Conservation (phyloP, 2,113 vertebrate genomes). For the Rousettus leschenaultii region DNA sequence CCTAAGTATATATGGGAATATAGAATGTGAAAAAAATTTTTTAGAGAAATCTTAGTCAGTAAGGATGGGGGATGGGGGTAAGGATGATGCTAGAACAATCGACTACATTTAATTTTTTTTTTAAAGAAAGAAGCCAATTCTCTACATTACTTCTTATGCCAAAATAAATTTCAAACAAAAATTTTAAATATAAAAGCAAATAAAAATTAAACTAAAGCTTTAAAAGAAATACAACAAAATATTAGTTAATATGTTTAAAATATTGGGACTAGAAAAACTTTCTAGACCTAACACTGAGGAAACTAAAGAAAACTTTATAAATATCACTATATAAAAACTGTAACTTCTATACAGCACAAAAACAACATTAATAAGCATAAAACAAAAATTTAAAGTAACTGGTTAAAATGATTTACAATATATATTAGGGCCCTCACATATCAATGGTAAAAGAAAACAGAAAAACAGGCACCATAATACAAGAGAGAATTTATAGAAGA, state of each 20-base stretch:
- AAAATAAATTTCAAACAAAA: not conserved
- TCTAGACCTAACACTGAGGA: not conserved
- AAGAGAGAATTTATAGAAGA: not conserved
- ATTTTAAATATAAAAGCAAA: not conserved
- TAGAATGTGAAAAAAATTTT: not conserved
- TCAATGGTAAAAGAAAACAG: not conserved
- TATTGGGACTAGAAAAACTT: not conserved
- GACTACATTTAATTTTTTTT: not conserved
- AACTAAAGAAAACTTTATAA: not conserved
- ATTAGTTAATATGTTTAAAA: not conserved
- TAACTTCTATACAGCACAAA: not conserved
- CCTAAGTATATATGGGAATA: not conserved
- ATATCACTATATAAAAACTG: not conserved
- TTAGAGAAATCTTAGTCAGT: not conserved
- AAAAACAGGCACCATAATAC: not conserved
- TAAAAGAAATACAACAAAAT: not conserved
- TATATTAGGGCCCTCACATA: not conserved
- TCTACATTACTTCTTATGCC: not conserved
- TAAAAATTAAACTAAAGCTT: not conserved
- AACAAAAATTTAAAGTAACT: not conserved
- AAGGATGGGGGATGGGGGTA: not conserved
- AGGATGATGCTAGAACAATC: not conserved
- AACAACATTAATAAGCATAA: not conserved
- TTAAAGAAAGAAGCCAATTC: not conserved
- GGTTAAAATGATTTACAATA: not conserved